Conservation (phyloP, 2,797 vertebrate genomes). For the Sebastes umbrosus region DNA sequence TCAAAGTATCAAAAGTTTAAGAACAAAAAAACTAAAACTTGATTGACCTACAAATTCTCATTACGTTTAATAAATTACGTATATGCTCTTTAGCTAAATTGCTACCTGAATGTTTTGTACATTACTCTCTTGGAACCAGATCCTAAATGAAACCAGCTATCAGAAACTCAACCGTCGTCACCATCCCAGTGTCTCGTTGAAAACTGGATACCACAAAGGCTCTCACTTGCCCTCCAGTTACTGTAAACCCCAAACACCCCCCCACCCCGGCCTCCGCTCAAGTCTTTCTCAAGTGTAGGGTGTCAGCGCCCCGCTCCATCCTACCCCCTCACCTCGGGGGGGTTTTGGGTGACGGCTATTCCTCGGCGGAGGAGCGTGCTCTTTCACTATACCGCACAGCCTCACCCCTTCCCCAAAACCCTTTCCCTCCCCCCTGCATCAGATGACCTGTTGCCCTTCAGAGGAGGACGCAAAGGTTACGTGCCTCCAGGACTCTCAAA, state of each 20-base stretch:
- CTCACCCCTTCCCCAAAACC: background rate
- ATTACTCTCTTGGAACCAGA: background rate
- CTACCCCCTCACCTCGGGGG: conserved; percentile 7
- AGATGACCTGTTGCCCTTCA: conserved; percentile 51
- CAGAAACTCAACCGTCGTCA: background rate
- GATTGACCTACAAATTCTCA: background rate
- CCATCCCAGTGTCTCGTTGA: background rate
- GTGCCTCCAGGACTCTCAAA: conserved; percentile 43
- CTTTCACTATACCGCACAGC: background rate
- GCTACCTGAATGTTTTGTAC: background rate
- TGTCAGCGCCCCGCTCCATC: conserved; percentile 33
- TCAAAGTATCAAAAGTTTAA: background rate
- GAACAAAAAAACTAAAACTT: background rate
- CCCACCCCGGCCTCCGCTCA: background rate
- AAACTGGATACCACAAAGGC: conserved; percentile 7
- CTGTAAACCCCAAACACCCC: background rate
- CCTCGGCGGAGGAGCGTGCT: conserved; percentile 34
- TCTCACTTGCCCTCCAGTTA: conserved; percentile 17
- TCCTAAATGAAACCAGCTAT: background rate
- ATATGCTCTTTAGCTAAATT: background rate
- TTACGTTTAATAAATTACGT: background rate
- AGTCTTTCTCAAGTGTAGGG: conserved; percentile 34
- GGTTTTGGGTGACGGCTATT: conserved; percentile 62
- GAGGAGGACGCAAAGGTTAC: conserved; percentile 25
- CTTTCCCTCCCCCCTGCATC: background rate